Percentiles rank a stretch among this genome's conserved stretches.
These are phyloP conservation scores for Corvus hawaiiensis DNA, from an alignment of 2,113 vertebrate species.

Conservation along the genomic window DNA sequence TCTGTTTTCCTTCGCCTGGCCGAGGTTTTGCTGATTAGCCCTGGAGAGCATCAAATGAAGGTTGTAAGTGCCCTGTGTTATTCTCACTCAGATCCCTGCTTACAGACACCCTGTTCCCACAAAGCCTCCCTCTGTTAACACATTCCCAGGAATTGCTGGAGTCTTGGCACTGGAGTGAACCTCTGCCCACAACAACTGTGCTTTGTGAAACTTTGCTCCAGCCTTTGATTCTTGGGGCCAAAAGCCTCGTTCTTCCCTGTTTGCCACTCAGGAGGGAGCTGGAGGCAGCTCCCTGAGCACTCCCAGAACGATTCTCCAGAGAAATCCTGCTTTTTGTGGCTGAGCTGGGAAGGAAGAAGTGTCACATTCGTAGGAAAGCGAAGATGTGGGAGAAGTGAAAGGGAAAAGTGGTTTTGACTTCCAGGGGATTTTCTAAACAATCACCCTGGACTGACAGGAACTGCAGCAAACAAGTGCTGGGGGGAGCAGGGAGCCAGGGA, in stretches of 20 bases:
- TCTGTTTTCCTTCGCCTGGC: not conserved
- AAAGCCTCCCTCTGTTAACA: not conserved
- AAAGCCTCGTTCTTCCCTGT: not conserved
- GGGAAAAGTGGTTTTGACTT: not conserved
- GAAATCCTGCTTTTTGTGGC: not conserved
- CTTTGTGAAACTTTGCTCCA: not conserved
- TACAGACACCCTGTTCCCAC: not conserved
- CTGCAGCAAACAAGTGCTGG: not conserved
- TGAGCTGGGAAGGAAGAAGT: not conserved
- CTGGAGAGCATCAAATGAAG: not conserved
- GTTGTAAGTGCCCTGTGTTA: fast-evolving
- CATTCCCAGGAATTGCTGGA: not conserved
- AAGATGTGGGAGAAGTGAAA: not conserved
- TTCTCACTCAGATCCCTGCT: not conserved
- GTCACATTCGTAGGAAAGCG: fast-evolving
- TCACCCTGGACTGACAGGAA: not conserved
- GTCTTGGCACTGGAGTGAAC: not conserved
- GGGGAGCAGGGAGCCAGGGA: not conserved
- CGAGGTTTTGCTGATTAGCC: not conserved
- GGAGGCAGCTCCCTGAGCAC: not conserved
- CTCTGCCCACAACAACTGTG: not conserved
- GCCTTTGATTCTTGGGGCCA: not conserved
- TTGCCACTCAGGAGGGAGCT: not conserved
- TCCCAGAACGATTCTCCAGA: not conserved
- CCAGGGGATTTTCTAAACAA: not conserved